A percentile compares a stretch with the other conserved stretches of the same genome.
Conservation (phyloP, 2,888 invertebrate species). For the Siphlonurus alternatus region DNA sequence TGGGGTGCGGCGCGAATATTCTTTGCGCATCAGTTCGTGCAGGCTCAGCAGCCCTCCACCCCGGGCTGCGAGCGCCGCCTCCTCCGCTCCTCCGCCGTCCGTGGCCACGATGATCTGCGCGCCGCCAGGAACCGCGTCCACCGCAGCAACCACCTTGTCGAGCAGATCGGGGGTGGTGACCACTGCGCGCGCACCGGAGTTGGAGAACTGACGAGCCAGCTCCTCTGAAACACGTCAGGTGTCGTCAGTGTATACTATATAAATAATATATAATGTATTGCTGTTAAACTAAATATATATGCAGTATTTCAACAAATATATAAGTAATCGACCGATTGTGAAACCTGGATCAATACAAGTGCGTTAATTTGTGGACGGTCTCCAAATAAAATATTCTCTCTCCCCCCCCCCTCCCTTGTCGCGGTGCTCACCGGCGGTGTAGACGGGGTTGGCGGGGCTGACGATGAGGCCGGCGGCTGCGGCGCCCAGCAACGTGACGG, state of each 20-base stretch:
- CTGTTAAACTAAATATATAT: neutral
- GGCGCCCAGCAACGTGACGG: constrained; percentile 46
- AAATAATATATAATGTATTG: neutral
- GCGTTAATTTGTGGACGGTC: no score
- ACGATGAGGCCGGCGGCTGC: constrained; percentile 49
- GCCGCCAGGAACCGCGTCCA: neutral
- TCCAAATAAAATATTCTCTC: no score
- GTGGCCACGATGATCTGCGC: neutral
- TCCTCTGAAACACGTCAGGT: no score
- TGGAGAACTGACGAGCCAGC: neutral
- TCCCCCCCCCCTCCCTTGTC: no score
- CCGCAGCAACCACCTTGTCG: neutral
- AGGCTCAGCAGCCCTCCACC: neutral
- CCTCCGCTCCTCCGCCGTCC: neutral
- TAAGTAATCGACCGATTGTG: no score
- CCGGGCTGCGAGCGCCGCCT: neutral
- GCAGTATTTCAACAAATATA: no score
- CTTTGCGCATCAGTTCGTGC: neutral
- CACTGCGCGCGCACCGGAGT: neutral
- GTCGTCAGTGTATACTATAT: neutral
- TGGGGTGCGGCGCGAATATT: neutral
- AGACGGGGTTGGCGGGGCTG: constrained; percentile 57
- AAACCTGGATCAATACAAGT: no score
- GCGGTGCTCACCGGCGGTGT: constrained; percentile 43
- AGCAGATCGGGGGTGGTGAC: neutral